Base-by-base conservation (phyloP, 2,797 vertebrate species). In the Tadarida brasiliensis region DNA sequence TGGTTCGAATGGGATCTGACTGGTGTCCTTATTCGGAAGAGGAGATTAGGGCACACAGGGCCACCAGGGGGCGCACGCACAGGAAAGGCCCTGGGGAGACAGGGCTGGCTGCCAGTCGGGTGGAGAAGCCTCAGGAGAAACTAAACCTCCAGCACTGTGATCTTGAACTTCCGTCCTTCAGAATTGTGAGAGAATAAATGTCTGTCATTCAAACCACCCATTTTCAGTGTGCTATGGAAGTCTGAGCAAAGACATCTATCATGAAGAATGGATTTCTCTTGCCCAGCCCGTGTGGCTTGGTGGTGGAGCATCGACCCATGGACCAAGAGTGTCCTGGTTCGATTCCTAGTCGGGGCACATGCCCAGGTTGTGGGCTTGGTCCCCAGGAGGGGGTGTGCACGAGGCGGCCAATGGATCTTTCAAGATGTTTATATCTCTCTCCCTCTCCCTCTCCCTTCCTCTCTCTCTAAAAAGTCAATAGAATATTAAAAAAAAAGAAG, bases 131-230 rank as follows among this genome's bases (percentile, higher is more conserved):
- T 24, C 8, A 7, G 26, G 33, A 85, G 68, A 59, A 68, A 33
- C 7, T 3, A 1, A 24, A 2, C 7, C 22, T 22, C 5, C n/a
- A 0, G 2, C 39, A 17, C 11, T 9, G 61, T 73, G 11, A 5
- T n/a, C 33, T 73, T 70, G n/a, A n/a, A 26, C 9, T 85, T 73
- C 33, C 7, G 68, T 8, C n/a, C 22, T 44, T 70, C 11, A 82
- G 6, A 61, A 61, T 14, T 5, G 5, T 30, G 30, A 85, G 17
- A 49, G 10, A 44, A 61, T 39, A 30, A 8, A 51, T 22, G 33
- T 59, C 33, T 78, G 5, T 28, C 39, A 5, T 67, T 77, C 35
- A 78, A 92, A 35, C 6, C 11, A n/a, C 15, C 59, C 5, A 20
- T 7, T 4, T 33, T 74, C 26, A 11, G 10, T 80, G 85, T 67